Conservation (phyloP, 2,113 vertebrate genomes). For the Amblyopsis rosae region DNA sequence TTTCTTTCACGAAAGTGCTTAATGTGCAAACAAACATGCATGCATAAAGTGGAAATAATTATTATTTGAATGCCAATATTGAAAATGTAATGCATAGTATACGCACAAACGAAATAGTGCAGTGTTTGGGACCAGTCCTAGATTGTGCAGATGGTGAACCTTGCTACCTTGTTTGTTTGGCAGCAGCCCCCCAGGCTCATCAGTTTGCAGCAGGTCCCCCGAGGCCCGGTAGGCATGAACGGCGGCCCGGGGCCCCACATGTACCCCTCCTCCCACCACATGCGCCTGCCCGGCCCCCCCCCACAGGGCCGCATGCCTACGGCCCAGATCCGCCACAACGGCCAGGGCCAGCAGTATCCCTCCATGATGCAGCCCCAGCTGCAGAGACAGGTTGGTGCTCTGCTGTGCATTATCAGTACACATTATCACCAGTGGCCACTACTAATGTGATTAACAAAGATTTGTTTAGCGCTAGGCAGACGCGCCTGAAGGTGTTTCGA, state of each 20-base stretch:
- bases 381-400: slow-evolving; percentile 92
- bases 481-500: no score
- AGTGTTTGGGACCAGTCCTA: no score
- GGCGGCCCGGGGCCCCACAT: slow-evolving; percentile 81
- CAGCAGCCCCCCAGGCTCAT: slow-evolving; percentile 95
- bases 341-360: slow-evolving; percentile 86
- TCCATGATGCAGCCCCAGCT: slow-evolving; percentile 97
- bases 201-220: slow-evolving; percentile 94
- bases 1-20: no score
- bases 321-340: slow-evolving; percentile 89
- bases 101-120: no score
- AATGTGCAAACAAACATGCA: no score
- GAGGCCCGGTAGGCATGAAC: slow-evolving; percentile 86
- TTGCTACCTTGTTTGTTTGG: background rate
- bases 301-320: slow-evolving; percentile 82
- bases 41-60: no score
- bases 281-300: slow-evolving; percentile 86
- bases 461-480: no score
- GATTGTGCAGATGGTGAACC: background rate
- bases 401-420: no score
- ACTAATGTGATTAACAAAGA: background rate
- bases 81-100: no score
- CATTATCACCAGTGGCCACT: background rate
- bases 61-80: no score
- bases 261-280: slow-evolving; percentile 92